Percentiles rank a stretch among this genome's conserved stretches.
Evolutionary conservation across 2,888 invertebrate genomes (phyloP).

Genomic region (Lasioglossum figueresi): DNA sequence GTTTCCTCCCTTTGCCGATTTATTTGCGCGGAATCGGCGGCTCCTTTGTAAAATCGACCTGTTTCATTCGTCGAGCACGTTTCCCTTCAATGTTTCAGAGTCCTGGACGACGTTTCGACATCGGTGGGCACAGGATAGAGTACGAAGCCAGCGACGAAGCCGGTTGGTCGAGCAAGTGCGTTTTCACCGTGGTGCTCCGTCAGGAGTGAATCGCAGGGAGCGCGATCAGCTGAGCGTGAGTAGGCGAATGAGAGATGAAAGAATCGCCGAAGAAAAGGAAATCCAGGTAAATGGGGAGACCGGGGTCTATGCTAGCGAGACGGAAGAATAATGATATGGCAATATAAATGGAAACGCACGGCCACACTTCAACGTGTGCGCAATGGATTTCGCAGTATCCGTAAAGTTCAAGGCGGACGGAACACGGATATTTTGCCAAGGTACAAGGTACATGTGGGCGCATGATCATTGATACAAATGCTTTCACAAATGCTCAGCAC

Average conservation of each 20-base stretch:
- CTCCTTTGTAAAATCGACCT: neutral
- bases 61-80: neutral
- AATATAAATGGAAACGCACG: constrained; percentile 72
- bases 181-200: constrained; percentile 82
- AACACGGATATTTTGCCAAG: constrained; percentile 35
- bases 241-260: neutral
- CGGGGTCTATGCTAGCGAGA: constrained; percentile 29
- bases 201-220: constrained; percentile 64
- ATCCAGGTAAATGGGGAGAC: constrained; percentile 29
- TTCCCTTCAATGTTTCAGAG: constrained; percentile 75
- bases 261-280: constrained; percentile 28
- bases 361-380: neutral
- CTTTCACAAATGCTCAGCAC: too few relatives aligned
- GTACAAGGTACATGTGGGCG: too few relatives aligned
- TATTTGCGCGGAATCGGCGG: neutral
- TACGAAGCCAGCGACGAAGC: constrained; percentile 85
- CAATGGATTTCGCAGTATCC: neutral
- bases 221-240: constrained; percentile 24
- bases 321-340: constrained; percentile 75
- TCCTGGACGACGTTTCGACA: constrained; percentile 83
- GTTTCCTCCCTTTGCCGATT: neutral
- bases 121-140: constrained; percentile 84
- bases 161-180: constrained; percentile 84
- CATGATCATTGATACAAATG: too few relatives aligned
- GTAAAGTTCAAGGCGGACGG: constrained; percentile 55